These are phyloP conservation scores for Euthynnus affinis DNA, from an alignment of 2,797 vertebrate genomes.

Conservation along the genomic window DNA sequence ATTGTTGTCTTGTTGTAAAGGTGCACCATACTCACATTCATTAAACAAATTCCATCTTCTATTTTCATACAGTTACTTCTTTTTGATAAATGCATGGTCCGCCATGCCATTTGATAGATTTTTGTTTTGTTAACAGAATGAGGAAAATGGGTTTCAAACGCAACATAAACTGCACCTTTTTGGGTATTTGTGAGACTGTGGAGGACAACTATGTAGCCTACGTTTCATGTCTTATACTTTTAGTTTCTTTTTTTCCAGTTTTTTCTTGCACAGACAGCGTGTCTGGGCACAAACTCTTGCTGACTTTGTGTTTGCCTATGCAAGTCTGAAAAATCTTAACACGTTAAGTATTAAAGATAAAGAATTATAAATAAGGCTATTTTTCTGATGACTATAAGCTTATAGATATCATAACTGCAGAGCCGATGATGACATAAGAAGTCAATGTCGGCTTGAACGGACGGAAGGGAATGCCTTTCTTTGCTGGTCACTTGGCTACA, in stretches of 20 bases:
- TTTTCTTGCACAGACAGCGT: not conserved
- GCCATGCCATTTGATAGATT: not conserved
- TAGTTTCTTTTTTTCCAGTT: not conserved
- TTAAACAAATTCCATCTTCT: not conserved
- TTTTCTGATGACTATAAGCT: slow-evolving; percentile 25
- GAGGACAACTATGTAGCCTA: not conserved
- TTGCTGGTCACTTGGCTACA: not conserved
- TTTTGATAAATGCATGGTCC: not conserved
- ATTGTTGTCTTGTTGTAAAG: not conserved
- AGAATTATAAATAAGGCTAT: slow-evolving; percentile 32
- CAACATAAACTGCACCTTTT: not conserved
- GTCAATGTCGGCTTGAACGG: not conserved
- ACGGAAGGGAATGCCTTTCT: not conserved
- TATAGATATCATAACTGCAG: not conserved
- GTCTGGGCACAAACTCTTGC: not conserved
- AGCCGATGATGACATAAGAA: not conserved
- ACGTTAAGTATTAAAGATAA: slow-evolving; percentile 35
- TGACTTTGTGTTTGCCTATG: not conserved
- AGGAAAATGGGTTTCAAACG: not conserved
- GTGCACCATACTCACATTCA: not conserved
- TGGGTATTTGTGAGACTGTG: not conserved
- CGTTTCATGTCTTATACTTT: too few relatives aligned
- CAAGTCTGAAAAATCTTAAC: not conserved
- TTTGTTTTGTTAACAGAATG: not conserved
- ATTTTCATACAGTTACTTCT: not conserved